Evolutionary conservation across 2,888 invertebrate genomes (phyloP), one percentile per base, ranked within the genome.

Genomic region (Drepana falcataria): DNA sequence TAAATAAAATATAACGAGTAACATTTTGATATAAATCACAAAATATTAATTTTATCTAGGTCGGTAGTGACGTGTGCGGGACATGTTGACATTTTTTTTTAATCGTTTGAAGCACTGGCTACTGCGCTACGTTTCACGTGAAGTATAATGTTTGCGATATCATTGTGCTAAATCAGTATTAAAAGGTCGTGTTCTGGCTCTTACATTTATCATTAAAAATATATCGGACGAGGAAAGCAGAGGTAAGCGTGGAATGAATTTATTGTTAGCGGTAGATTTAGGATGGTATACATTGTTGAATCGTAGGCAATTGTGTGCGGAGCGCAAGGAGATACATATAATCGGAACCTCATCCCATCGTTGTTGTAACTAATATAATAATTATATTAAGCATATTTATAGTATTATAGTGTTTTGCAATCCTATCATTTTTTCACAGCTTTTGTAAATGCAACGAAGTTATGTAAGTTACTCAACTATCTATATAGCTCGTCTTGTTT

Each of bases 31-130:
- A 79, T 37, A 48, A 75, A 73, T 76, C 72, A 79, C 77, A 76
- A 77, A 71, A 72, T 77, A 77, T 69, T 68, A 60, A 21, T 49
- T 77, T 75, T 72, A 74, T 73, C 72, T 75, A 73, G 73, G 79
- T 70, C 63, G 80, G 82, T 84, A 83, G 81, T 83, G 83, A 83
- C 81, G 82, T 81, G 83, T 83, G 85, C 84, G 85, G 81, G 65
- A 70, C n/a, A n/a, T n/a, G 9, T 44, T 44, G 55, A 54, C 52
- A 48, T 37, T 51, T 48, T 7, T 53, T 35, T 35, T 4, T 37
- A 37, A 37, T 37, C n/a, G 37, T 37, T 4, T 37, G 37, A 5
- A 37, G 5, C 37, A 37, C 3, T 37, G 37, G 37, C 37, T 37
- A 4, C 5, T 37, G 37, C 3, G 37, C 37, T 37, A 2, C 7